Conservation (phyloP, 2,797 vertebrate genomes). For the Diglossa cyanea region DNA sequence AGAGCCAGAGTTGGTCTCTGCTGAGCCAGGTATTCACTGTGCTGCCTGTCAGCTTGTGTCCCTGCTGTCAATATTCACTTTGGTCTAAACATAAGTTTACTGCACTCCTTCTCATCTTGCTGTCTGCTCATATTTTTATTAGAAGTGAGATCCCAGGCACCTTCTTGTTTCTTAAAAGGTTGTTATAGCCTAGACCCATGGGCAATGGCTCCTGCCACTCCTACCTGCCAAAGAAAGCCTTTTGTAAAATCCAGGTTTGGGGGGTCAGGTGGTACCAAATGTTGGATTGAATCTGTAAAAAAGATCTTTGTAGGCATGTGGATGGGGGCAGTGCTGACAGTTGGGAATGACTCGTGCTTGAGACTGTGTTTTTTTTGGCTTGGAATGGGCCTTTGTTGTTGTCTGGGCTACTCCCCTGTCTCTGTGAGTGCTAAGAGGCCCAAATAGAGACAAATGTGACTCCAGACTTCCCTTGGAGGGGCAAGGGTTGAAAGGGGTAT, state of each 20-base stretch:
- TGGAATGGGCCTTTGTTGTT: background rate
- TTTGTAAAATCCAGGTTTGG: background rate
- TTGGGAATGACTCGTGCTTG: background rate
- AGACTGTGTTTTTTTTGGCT: background rate
- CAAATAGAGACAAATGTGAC: background rate
- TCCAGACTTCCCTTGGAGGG: background rate
- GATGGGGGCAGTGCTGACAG: background rate
- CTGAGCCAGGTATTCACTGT: background rate
- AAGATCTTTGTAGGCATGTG: background rate
- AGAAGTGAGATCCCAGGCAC: background rate
- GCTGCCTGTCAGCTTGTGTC: background rate
- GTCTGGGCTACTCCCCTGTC: background rate
- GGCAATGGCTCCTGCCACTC: background rate
- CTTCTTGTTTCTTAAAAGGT: background rate
- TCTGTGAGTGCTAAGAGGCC: background rate
- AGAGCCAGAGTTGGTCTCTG: background rate
- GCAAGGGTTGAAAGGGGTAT: background rate
- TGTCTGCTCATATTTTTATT: background rate
- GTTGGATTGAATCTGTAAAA: rapidly evolving
- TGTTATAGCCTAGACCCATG: background rate
- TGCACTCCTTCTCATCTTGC: background rate
- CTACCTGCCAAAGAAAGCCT: background rate
- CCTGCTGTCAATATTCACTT: background rate
- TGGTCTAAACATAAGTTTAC: background rate
- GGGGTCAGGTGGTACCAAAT: rapidly evolving